A percentile compares a stretch with the other conserved stretches of the same genome.
Evolutionary conservation across 2,888 invertebrate genomes (phyloP).

Genomic region (Melieria picta): DNA sequence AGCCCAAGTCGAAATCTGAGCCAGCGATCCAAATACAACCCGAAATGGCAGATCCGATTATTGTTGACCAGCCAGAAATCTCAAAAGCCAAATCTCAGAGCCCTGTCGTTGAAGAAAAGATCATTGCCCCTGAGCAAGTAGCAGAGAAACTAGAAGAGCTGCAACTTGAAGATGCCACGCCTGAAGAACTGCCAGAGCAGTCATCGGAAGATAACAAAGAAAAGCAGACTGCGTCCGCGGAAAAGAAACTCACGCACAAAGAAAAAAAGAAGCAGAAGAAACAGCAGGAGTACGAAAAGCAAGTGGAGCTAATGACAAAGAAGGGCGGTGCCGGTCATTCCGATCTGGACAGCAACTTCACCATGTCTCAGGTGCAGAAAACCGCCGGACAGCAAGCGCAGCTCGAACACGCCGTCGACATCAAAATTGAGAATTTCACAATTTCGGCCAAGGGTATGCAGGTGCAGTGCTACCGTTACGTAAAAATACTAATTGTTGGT

Average conservation of each 20-base stretch:
- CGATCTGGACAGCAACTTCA: slow-evolving; percentile 92
- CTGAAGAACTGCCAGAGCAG: background rate
- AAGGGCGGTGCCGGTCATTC: slow-evolving; percentile 91
- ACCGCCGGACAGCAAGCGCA: slow-evolving; percentile 80
- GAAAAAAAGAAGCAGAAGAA: slow-evolving; percentile 93
- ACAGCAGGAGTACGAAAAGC: slow-evolving; percentile 87
- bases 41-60: background rate
- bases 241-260: slow-evolving; percentile 87
- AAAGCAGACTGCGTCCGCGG: slow-evolving; percentile 58
- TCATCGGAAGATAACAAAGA: slow-evolving; percentile 44
- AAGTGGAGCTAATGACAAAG: slow-evolving; percentile 84
- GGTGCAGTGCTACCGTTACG: background rate
- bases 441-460: slow-evolving; percentile 86
- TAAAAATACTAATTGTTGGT: background rate
- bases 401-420: slow-evolving; percentile 93
- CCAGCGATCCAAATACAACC: background rate
- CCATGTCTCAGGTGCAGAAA: slow-evolving; percentile 86
- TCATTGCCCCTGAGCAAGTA: background rate
- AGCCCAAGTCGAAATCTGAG: background rate
- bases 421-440: slow-evolving; percentile 98
- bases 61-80: background rate
- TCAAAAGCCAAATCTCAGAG: background rate
- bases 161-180: slow-evolving; percentile 26
- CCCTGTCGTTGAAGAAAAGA: slow-evolving; percentile 1
- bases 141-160: slow-evolving; percentile 57